Conservation (phyloP, 2,797 vertebrate genomes). For the Leptoclinus maculatus region DNA sequence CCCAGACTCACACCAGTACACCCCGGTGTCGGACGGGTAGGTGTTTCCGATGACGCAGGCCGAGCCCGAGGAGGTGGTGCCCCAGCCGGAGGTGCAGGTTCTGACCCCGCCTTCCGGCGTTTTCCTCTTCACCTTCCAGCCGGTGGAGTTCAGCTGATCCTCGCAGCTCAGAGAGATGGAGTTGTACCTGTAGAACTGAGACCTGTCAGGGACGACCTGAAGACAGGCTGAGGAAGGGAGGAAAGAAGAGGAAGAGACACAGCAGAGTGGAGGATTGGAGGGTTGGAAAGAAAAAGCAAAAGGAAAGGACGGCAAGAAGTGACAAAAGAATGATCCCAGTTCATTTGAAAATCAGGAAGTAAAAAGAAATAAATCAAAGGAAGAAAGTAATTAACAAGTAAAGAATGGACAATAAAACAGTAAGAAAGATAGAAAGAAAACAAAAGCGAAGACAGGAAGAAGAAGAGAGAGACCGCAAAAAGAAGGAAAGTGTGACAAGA, state of each 20-base stretch:
- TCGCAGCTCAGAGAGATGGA: slow-evolving; percentile 51
- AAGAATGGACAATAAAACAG: neutral
- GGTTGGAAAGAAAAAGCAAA: too few species aligned
- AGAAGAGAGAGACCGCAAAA: too few species aligned
- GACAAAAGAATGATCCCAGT: neutral
- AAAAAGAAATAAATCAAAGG: too few species aligned
- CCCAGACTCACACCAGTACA: slow-evolving; percentile 66
- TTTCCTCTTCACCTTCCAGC: slow-evolving; percentile 64
- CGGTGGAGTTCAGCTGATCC: slow-evolving; percentile 25
- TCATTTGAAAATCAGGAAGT: too few species aligned
- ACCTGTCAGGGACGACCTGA: slow-evolving; percentile 48
- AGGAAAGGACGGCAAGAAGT: too few species aligned
- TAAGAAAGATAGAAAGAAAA: too few species aligned
- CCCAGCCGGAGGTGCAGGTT: slow-evolving; percentile 54
- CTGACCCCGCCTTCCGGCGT: neutral
- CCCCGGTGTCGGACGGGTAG: slow-evolving; percentile 58
- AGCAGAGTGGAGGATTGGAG: neutral
- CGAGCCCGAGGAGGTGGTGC: neutral
- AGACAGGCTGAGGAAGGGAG: slow-evolving; percentile 45
- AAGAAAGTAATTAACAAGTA: too few species aligned
- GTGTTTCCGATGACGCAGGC: slow-evolving; percentile 40
- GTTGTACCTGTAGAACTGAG: slow-evolving; percentile 59
- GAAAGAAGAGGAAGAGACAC: neutral
- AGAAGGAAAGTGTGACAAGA: neutral
- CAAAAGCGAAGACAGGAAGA: neutral